Base-by-base conservation (phyloP, 2,888 invertebrate species). In the Drosophila sordidula region DNA sequence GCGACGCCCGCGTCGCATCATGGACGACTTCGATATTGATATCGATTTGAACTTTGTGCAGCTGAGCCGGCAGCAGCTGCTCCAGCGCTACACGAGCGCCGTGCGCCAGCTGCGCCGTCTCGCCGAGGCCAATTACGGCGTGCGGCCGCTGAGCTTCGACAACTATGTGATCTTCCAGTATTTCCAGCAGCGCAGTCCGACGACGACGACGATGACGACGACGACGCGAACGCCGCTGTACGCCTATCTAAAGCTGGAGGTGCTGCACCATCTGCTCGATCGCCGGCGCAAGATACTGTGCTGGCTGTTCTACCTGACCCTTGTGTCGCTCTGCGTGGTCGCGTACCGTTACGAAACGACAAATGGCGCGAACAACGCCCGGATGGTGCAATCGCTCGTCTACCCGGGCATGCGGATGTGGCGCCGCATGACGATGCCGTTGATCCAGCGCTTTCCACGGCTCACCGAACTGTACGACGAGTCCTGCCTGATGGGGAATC, bases 401-500 rank as follows among this genome's bases (percentile, higher is more conserved):
- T 96, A 97, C 93, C 97, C 97, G 9, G 95, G 95, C 11, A 94
- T 97, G 92, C 95, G 95, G 83, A 90, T 95, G 29, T 93, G 97
- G 88, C 93, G 97, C 61, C 94, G 95, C 80, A 87, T 96, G 75
- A 95, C 96, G 50, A 94, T 97, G 82, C 97, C 97, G n/a, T 90
- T 97, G 34, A 94, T 97, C 75, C 94, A 94, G 68, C 92, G 93
- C 56, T 96, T 96, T 92, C 96, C 97, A 85, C 95, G 97, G 38
- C 90, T 94, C 91, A 80, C 93, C 94, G 97, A 95, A 90, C 94
- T 95, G 44, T 97, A 97, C 86, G 97, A 97, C 93, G 97, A 97
- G 92, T 95, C 96, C 87, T 97, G 97, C 90, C 93, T 97, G 38
- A 92, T 97, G 78, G 95, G 95, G 90, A 97, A 97, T 92, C 97